Evolutionary conservation across 2,888 invertebrate genomes (phyloP), one percentile per base, ranked within the genome.

Genomic region (Ceratothoa steindachneri): DNA sequence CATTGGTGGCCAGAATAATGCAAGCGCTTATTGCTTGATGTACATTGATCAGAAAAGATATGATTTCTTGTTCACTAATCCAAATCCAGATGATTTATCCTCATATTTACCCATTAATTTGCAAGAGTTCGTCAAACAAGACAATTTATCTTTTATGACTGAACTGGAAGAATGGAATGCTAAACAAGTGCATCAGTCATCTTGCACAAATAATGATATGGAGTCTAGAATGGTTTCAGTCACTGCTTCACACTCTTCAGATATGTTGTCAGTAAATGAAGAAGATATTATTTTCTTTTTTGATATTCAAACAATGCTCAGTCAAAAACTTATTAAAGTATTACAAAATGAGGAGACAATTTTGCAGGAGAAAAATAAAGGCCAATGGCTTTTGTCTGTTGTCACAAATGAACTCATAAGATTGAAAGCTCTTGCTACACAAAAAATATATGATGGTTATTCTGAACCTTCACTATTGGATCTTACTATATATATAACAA

Each of bases 21-120:
- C 85, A 64, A 85, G 85, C 72, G 86, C 86, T 55, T 86, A 86
- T 81, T 85, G 85, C 77, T 82, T 86, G 66, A 83, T 86, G 82
- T 86, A 86, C 76, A 84, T 85, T 22, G 84, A 85, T 77, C 81
- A 82, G 65, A 81, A 81, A 52, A 80, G 82, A 41, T 77, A 78
- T 52, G 82, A 82, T 51, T 79, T 82, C 3, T 74, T 82, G 4
- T 79, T 79, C 41, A 52, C 70, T 9, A 72, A 68, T 29, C 53
- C 67, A 4, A 71, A 69, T 29, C 30, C 53, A 9, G 41, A 12
- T 7, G 29, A 29, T 51, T 31, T 41, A 22, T 53, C 64, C n/a
- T 9, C n/a, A 30, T 27, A 19, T 64, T 31, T 77, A 28, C 69
- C 78, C 22, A 60, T 78, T 30, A 73, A 84, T 72, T 82, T 85